Conservation (phyloP, 2,797 vertebrate genomes). For the Babyrousa celebensis region DNA sequence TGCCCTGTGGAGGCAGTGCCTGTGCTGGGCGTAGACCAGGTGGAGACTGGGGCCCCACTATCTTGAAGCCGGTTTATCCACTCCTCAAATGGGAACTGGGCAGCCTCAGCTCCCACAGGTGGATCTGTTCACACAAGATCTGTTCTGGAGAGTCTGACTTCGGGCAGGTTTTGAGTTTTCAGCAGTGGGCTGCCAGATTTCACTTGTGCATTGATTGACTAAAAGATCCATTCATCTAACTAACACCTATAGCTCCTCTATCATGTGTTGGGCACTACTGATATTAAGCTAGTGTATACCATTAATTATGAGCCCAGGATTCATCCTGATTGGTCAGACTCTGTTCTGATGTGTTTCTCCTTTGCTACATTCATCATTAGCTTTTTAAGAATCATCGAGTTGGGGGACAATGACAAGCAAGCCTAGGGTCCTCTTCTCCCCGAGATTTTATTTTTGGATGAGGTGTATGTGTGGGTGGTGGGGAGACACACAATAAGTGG, state of each 20-base stretch:
- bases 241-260: constrained; percentile 1
- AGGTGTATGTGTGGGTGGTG: background rate
- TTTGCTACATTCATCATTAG: background rate
- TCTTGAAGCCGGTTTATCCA: background rate
- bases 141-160: background rate
- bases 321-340: background rate
- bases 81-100: background rate
- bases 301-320: background rate
- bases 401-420: background rate
- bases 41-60: background rate
- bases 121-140: background rate
- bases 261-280: background rate
- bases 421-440: background rate
- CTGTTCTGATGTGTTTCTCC: background rate
- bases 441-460: background rate
- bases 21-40: background rate
- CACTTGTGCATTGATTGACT: background rate
- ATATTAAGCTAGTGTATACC: background rate
- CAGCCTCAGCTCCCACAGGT: background rate
- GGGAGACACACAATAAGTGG: background rate
- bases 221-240: background rate
- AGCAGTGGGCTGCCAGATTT: background rate
- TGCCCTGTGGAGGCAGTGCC: background rate
- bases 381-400: background rate
- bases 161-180: background rate